Percentiles rank a stretch among this genome's conserved stretches.
These are phyloP conservation scores for Alosa sapidissima DNA, from an alignment of 2,797 vertebrate genomes.

Conservation along the genomic window DNA sequence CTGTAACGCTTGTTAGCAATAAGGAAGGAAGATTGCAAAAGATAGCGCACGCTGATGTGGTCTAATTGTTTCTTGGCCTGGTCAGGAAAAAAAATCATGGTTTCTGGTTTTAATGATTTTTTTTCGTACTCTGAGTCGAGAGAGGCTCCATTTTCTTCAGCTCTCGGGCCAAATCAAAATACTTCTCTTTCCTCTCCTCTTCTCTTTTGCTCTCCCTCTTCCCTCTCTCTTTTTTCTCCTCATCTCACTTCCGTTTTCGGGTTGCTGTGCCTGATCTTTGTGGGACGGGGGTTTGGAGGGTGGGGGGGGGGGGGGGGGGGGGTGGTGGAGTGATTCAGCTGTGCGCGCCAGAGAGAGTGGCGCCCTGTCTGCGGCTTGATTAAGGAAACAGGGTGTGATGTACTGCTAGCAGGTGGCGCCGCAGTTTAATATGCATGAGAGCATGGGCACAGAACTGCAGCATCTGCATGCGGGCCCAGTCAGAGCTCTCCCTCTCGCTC, in stretches of 20 bases:
- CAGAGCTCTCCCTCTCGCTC: neutral
- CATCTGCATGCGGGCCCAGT: constrained; percentile 37
- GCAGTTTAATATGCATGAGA: constrained; percentile 38
- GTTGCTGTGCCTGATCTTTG: neutral
- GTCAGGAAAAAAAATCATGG: neutral
- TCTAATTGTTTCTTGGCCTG: constrained; percentile 1
- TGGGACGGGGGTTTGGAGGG: no score
- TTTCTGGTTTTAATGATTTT: neutral
- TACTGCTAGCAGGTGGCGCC: constrained; percentile 42
- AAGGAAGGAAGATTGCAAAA: neutral
- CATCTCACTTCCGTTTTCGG: neutral
- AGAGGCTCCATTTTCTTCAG: neutral
- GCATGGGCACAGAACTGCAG: constrained; percentile 34
- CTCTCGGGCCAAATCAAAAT: neutral
- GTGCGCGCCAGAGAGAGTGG: constrained; percentile 7
- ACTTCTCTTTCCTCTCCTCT: neutral
- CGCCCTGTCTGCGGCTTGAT: constrained; percentile 23
- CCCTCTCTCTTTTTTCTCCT: constrained; percentile 23
- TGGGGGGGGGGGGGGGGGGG: constrained; percentile 18
- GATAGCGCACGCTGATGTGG: neutral
- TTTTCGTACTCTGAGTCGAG: neutral
- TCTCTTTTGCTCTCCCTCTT: constrained; percentile 31
- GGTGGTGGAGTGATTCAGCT: constrained; percentile 5
- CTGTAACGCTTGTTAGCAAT: neutral
- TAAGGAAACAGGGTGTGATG: constrained; percentile 41